These are phyloP conservation scores for Melanotaenia nigrans DNA, from an alignment of 2,797 vertebrate species.

Conservation along the genomic window DNA sequence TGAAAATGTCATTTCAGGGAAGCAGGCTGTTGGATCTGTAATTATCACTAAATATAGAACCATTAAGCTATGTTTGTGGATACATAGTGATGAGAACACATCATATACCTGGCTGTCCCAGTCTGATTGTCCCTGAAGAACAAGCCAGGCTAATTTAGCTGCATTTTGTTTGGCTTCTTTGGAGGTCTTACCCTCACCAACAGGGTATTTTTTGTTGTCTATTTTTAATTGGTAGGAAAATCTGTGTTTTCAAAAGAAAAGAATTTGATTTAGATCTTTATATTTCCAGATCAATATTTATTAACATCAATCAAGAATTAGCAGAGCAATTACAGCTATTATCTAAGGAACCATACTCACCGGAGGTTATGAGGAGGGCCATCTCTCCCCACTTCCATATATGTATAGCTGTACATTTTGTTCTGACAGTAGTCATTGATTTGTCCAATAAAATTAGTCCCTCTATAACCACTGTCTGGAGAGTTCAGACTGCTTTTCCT, in stretches of 20 bases:
- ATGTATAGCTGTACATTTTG: background rate
- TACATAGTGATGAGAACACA: background rate
- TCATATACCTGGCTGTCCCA: slow-evolving; percentile 48
- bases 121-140: slow-evolving; percentile 54
- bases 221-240: slow-evolving; percentile 69
- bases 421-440: slow-evolving; percentile 70
- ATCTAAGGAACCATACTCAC: slow-evolving; percentile 61
- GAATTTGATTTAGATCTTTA: background rate
- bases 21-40: background rate
- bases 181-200: slow-evolving; percentile 50
- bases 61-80: background rate
- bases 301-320: background rate
- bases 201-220: slow-evolving; percentile 48
- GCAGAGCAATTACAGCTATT: background rate
- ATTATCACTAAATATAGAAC: background rate
- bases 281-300: background rate
- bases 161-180: slow-evolving; percentile 75
- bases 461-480: background rate
- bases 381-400: slow-evolving; percentile 8
- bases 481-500: background rate
- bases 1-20: too few relatives aligned
- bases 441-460: slow-evolving; percentile 54
- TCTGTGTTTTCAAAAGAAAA: slow-evolving; percentile 42
- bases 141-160: slow-evolving; percentile 62
- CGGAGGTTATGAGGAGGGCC: slow-evolving; percentile 53